A percentile compares a stretch with the other conserved stretches of the same genome.
These are phyloP conservation scores for Beris chalybata DNA, from an alignment of 2,888 invertebrate species.

Conservation along the genomic window DNA sequence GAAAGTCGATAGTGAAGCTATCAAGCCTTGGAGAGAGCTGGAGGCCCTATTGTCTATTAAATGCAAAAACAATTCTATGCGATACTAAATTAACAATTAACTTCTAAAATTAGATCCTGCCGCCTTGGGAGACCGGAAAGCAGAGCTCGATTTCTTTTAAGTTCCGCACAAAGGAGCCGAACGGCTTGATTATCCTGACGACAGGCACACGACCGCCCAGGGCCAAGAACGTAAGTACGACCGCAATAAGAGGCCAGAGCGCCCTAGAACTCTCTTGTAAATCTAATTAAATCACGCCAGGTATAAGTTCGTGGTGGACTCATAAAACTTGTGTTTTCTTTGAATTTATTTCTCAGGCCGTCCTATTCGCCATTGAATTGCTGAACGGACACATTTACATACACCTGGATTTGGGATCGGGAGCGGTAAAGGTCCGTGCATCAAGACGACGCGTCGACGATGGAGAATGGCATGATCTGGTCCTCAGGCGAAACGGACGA, in stretches of 20 bases:
- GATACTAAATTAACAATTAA: constrained; percentile 21
- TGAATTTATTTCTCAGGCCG: constrained; percentile 64
- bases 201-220: constrained; percentile 77
- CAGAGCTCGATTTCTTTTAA: constrained; percentile 90
- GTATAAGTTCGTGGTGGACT: constrained; percentile 3
- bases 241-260: background rate
- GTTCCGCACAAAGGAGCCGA: constrained; percentile 92
- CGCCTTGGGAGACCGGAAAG: constrained; percentile 89
- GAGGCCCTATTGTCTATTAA: too few species aligned
- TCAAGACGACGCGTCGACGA: constrained; percentile 84
- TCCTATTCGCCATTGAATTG: constrained; percentile 92
- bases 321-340: constrained; percentile 5
- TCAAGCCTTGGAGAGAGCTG: too few species aligned
- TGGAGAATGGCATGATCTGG: constrained; percentile 89
- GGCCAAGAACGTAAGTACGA: constrained; percentile 60
- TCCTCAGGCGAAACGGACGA: constrained; percentile 77
- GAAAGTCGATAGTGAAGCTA: too few species aligned
- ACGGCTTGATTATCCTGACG: constrained; percentile 91
- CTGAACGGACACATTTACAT: constrained; percentile 92
- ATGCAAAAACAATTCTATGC: background rate
- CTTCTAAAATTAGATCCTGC: constrained; percentile 61
- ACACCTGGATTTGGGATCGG: constrained; percentile 89
- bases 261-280: constrained; percentile 3
- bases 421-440: constrained; percentile 82
- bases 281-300: constrained; percentile 27